A percentile compares a stretch with the other conserved stretches of the same genome.
phyloP scores from a whole-genome alignment of 2,797 vertebrate genomes.

The Taenioides sp. region DNA sequence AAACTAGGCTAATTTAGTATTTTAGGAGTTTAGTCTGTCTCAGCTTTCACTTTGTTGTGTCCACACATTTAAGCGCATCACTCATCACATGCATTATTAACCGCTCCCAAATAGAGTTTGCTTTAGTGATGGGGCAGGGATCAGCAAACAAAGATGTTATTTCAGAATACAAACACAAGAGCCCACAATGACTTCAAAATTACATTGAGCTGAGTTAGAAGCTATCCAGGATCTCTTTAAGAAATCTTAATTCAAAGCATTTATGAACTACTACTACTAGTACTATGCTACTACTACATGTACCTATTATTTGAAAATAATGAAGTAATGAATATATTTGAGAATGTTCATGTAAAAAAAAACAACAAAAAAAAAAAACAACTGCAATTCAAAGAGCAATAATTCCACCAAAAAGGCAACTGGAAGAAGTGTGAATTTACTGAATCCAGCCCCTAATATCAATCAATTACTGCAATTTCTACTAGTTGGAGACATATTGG shows the following conservation, averaged over 20 bases:
- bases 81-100: slow-evolving; percentile 5
- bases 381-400: too few relatives aligned
- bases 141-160: slow-evolving; percentile 6
- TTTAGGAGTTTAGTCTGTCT: background rate
- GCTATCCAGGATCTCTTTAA: background rate
- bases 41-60: slow-evolving; percentile 1
- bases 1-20: background rate
- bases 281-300: background rate
- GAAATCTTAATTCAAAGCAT: background rate
- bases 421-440: too few relatives aligned
- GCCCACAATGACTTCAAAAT: background rate
- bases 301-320: too few relatives aligned
- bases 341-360: too few relatives aligned
- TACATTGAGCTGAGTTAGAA: background rate
- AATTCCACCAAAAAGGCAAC: too few relatives aligned
- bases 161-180: background rate
- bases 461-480: too few relatives aligned
- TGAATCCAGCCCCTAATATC: too few relatives aligned
- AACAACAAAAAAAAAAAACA: too few relatives aligned
- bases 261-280: background rate
- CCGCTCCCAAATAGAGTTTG: background rate
- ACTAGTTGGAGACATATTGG: too few relatives aligned
- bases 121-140: slow-evolving; percentile 2
- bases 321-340: too few relatives aligned
- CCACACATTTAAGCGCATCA: background rate